phyloP scores from a whole-genome alignment of 2,888 invertebrate species.

The Lathronympha strigana region DNA sequence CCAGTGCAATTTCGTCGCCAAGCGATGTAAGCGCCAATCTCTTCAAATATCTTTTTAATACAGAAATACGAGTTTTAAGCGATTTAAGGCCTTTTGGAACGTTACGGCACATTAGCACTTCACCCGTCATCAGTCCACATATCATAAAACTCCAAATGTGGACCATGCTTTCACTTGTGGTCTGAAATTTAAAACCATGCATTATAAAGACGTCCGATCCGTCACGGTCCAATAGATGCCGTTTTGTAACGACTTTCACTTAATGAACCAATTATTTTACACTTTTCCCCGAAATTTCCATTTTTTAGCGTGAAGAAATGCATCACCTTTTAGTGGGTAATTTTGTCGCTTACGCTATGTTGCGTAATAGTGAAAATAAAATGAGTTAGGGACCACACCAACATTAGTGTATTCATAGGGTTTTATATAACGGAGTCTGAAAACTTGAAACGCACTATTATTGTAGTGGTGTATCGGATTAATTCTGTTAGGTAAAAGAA shows the following conservation, averaged over 20 bases:
- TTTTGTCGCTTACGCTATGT: constrained; percentile 21
- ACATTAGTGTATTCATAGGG: neutral
- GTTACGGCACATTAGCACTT: constrained; percentile 18
- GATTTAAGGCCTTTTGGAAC: neutral
- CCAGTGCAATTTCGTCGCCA: neutral
- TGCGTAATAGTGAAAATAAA: neutral
- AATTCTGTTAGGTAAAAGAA: too few species aligned
- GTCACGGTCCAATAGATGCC: constrained; percentile 64
- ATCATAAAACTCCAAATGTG: constrained; percentile 40
- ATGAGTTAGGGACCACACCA: neutral
- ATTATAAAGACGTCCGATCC: constrained; percentile 63
- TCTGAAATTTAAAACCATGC: constrained; percentile 65
- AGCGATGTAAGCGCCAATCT: neutral
- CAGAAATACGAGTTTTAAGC: neutral
- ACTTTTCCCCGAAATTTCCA: constrained; percentile 46
- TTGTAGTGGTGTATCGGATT: too few species aligned
- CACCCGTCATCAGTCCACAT: constrained; percentile 38
- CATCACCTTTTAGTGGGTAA: constrained; percentile 38
- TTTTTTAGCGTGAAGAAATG: constrained; percentile 47
- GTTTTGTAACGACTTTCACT: constrained; percentile 57
- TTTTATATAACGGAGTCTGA: neutral
- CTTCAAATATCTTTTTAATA: neutral
- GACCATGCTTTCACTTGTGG: constrained; percentile 65
- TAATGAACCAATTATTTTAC: constrained; percentile 39
- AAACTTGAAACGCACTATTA: too few species aligned